Evolutionary conservation across 2,888 invertebrate genomes (phyloP), one percentile per base, ranked within the genome.

Genomic region (Eudiplozoon nipponicum): DNA sequence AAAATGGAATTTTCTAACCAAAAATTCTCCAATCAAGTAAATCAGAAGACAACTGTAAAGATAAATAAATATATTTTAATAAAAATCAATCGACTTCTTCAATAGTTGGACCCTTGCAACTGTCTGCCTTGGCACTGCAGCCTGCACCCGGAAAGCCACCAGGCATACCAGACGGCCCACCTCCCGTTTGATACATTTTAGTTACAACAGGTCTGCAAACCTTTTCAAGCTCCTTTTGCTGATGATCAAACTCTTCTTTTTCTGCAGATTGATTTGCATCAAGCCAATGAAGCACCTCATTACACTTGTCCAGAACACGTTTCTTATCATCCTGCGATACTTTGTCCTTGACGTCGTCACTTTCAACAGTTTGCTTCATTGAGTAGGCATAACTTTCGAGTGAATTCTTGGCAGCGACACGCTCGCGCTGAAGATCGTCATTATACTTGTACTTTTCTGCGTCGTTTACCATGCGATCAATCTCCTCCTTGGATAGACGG

Each of bases 191-290:
- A 66, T 81, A 80, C 62, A 84, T 60, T 64, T 80, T 81, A 44
- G 78, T 76, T 57, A 84, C 74, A 59, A 84, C 78, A 21, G 81
- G 81, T 60, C 73, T 77, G 68, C 78, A 81, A 35, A 80, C 65
- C 42, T 67, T 67, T 61, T 84, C 80, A 51, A 84, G 59, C 59
- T 84, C 81, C 62, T 84, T 84, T 62, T 78, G 77, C 58, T 78
- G 75, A 62, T 77, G 72, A 56, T 78, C 77, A 51, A 74, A 78
- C 61, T 81, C 80, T 54, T 80, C 78, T 61, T 78, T 78, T 48
- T 80, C 80, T 26, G 78, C 81, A 51, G 76, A 63, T 44, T 62
- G 62, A 50, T 67, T 67, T 26, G 53, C 50, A 42, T 67, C 67
- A 45, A 67, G 50, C 67, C 66, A 66, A 38, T 71, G 71, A 57